Conservation (phyloP, 2,113 vertebrate species). For the Cottus gobio region DNA sequence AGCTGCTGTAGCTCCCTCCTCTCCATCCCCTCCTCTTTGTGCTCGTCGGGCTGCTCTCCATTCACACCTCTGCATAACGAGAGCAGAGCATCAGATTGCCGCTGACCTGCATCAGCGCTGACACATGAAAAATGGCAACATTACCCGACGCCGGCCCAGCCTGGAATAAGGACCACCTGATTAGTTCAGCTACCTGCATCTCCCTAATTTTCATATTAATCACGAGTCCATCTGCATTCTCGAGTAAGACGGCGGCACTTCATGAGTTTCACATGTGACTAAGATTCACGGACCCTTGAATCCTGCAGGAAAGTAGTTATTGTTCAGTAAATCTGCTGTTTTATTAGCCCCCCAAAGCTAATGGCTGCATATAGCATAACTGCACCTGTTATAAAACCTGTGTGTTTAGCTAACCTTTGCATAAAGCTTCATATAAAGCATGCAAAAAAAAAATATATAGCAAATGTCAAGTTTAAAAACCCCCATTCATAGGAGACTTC, state of each 20-base stretch:
- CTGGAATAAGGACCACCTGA: constrained; percentile 97
- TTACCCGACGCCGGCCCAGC: constrained; percentile 92
- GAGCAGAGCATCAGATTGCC: constrained; percentile 78
- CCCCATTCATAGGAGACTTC: constrained; percentile 52
- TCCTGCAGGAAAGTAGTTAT: constrained; percentile 87
- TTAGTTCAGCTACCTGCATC: constrained; percentile 98
- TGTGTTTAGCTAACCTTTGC: constrained; percentile 68
- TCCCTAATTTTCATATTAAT: constrained; percentile 99
- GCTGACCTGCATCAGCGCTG: constrained; percentile 90
- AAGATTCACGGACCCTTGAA: constrained; percentile 89
- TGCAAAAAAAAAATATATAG: constrained; percentile 40
- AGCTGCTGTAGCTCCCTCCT: constrained; percentile 42
- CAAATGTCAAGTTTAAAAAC: constrained; percentile 22
- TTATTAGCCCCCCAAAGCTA: constrained; percentile 68
- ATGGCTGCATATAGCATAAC: constrained; percentile 13
- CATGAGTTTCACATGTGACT: constrained; percentile 88
- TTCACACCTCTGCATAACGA: constrained; percentile 71
- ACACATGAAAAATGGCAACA: constrained; percentile 99
- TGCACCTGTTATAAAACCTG: constrained; percentile 30
- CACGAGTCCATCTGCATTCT: constrained; percentile 89
- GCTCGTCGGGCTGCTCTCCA: constrained; percentile 33
- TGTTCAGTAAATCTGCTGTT: constrained; percentile 76
- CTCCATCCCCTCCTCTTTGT: constrained; percentile 33
- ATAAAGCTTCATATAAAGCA: constrained; percentile 51
- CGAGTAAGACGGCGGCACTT: constrained; percentile 86